Base-by-base conservation (phyloP, 2,888 invertebrate genomes). In the Ernsta delagoae region DNA sequence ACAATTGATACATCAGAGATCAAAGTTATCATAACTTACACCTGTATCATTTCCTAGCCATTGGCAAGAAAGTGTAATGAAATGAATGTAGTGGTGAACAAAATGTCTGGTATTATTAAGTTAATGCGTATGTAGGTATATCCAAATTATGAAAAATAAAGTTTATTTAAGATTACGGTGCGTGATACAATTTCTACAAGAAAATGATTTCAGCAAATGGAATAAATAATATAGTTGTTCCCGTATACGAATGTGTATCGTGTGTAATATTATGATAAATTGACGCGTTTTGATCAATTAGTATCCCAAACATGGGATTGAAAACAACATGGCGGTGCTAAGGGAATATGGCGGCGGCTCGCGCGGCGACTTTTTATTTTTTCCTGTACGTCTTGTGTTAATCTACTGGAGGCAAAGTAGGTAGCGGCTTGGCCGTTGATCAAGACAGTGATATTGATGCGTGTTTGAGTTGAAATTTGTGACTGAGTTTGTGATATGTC, bases 281-380 rank as follows among this genome's bases (percentile, higher is more conserved):
- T 67, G 59, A 65, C 70, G 61, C 66, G 61, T 70, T 71, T 64
- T 64, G 70, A 72, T 70, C 72, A 70, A 72, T 76, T 79, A 79
- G 7, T 45, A 67, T 67, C 79, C 79, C 77, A 74, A 41, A 72
- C 76, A 54, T 56, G 67, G 78, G 83, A 82, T 84, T 82, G 79
- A 75, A 83, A 83, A 84, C 81, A 76, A 76, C 78, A 80, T 75
- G 81, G 80, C 79, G 85, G 85, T 85, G 84, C 85, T 85, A 83
- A 76, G 71, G 78, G 76, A 72, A 77, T 76, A 74, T 75, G 59
- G 72, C 65, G 72, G 73, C 69, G 59, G 31, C 39, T 31, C 57
- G 66, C 48, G 71, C 56, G 56, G 62, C 53, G 39, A 50, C 7
- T 4, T 16, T 16, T 24, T 16, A 8, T 3, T 31, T 48, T 39